These are phyloP conservation scores for Notechis scutatus DNA, from an alignment of 2,113 vertebrate species.

Conservation along the genomic window DNA sequence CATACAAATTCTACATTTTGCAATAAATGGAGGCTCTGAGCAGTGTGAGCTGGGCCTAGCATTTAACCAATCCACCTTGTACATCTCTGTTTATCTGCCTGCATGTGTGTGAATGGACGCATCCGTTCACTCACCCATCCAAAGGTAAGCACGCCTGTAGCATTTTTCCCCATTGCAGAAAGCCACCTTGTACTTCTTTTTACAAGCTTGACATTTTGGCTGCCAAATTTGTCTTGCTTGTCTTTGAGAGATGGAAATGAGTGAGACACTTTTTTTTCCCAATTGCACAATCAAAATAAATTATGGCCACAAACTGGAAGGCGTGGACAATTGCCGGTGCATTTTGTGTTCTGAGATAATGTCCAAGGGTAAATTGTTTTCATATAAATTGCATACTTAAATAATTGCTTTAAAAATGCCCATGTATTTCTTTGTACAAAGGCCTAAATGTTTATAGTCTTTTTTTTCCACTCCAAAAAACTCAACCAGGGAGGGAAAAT, in stretches of 20 bases:
- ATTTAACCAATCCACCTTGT: neutral
- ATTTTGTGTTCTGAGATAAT: constrained; percentile 66
- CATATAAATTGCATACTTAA: constrained; percentile 68
- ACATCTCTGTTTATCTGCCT: neutral
- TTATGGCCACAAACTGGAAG: constrained; percentile 65
- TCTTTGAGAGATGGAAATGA: constrained; percentile 64
- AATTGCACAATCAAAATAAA: constrained; percentile 75
- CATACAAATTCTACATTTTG: constrained; percentile 30
- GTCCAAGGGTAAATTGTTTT: constrained; percentile 65
- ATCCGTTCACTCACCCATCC: neutral
- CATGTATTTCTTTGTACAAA: constrained; percentile 59
- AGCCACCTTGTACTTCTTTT: constrained; percentile 36
- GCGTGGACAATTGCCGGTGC: constrained; percentile 58
- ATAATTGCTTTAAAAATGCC: constrained; percentile 64
- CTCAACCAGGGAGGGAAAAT: neutral
- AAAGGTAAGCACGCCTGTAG: constrained; percentile 31
- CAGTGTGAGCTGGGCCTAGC: constrained; percentile 5
- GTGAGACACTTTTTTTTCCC: constrained; percentile 67
- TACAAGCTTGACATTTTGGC: constrained; percentile 47
- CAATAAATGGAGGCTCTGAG: neutral
- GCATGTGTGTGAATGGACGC: neutral
- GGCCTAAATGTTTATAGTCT: constrained; percentile 47
- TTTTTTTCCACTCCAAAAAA: neutral
- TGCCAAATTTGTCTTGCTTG: constrained; percentile 63
- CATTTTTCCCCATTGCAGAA: constrained; percentile 28